phyloP scores from a whole-genome alignment of 2,888 invertebrate species.

The Thereva unica region DNA sequence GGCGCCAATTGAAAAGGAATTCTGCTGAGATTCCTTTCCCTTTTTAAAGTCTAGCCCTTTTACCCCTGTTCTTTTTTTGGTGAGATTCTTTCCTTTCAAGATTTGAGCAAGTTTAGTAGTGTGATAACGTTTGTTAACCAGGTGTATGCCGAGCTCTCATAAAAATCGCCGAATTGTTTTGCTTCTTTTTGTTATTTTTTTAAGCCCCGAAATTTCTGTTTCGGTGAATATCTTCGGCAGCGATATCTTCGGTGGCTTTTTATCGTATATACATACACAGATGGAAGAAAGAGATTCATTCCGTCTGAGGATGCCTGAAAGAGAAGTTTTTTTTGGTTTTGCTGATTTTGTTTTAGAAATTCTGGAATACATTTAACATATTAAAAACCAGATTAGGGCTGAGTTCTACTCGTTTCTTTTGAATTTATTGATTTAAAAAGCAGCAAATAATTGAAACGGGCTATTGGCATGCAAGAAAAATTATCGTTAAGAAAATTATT shows the following conservation, averaged over 20 bases:
- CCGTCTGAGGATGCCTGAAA: no score
- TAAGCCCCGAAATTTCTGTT: slow-evolving; percentile 22
- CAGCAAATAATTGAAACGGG: no score
- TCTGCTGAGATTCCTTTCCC: not conserved
- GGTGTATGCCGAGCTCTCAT: not conserved
- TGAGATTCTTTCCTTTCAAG: slow-evolving; percentile 14
- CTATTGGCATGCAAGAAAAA: no score
- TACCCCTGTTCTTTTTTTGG: not conserved
- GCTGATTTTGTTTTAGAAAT: no score
- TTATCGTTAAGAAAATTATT: no score
- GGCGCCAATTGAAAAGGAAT: slow-evolving; percentile 3
- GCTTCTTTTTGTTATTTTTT: slow-evolving; percentile 1
- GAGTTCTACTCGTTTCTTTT: no score
- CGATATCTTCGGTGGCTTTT: not conserved
- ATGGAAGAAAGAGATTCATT: slow-evolving; percentile 1
- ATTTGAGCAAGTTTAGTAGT: slow-evolving; percentile 2
- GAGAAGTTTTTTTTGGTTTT: no score
- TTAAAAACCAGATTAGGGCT: no score
- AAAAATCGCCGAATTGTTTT: slow-evolving; percentile 6
- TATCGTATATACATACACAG: no score
- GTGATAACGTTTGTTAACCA: not conserved
- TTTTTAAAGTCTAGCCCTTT: slow-evolving; percentile 5
- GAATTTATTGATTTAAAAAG: no score
- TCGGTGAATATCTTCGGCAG: slow-evolving; percentile 20
- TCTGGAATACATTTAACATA: no score